Evolutionary conservation across 2,113 vertebrate species (phyloP), one percentile per base, ranked within the genome.

Genomic region (Equus quagga): DNA sequence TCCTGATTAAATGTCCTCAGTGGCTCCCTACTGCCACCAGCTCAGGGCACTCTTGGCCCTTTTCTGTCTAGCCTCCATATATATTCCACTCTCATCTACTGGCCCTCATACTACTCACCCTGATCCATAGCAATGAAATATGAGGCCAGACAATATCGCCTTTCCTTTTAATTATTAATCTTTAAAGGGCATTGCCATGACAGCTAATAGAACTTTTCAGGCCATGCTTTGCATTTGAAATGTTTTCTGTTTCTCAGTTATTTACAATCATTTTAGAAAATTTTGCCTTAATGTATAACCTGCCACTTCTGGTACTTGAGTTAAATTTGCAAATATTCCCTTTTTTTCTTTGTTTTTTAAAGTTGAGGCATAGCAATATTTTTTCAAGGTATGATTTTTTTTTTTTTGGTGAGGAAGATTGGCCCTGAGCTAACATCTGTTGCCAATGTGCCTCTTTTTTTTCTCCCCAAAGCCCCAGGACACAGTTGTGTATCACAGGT

Each of bases 311-410:
- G 46, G 19, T 73, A 89, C 62, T n/a, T 64, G 64, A 79, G 51
- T 79, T 58, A 89, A 88, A 86, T 92, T 44, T 89, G 72, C 17
- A 96, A 97, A 18, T 81, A 81, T 19, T 92, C 36, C 36, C 36
- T 41, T 41, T 41, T 41, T 41, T 41, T 41, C 36, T 41, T 41
- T 41, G 36, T 41, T 41, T 41, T 41, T 41, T 41, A 41, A 41
- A 41, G 36, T 41, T 41, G 36, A 41, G 36, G 36, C 36, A 41
- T 41, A 41, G 36, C 36, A 41, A 41, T 41, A 41, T 41, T 41
- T 41, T 41, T 41, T 41, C 36, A 41, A 41, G 36, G 36, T 41
- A 41, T 41, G 36, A 41, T 41, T 41, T 41, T 41, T 41, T 41
- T 41, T 41, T 41, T 41, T 41, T 41, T 41, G 36, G 36, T 41